Evolutionary conservation across 2,797 vertebrate genomes (phyloP), one percentile per base, ranked within the genome.

Genomic region (Cercopithecus hamlyni): DNA sequence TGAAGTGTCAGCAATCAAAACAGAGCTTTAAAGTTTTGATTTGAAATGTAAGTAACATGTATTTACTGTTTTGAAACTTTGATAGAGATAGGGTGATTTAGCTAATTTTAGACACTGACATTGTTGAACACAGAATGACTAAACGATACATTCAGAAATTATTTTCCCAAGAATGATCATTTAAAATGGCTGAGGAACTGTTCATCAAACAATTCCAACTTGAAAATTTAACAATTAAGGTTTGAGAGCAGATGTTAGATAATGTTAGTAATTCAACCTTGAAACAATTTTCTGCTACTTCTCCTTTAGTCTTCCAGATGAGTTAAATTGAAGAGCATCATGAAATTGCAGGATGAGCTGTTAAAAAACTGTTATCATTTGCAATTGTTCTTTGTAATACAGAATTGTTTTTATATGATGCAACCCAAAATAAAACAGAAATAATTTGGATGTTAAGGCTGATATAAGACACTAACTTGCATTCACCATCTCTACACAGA

Each of bases 161-260:
- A 55, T 50, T 97, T 96, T 90, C 43, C n/a, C 45, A 90, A 95
- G 88, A 86, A 88, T 22, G 58, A 75, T 85, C 67, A 92, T 92
- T 96, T 95, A 52, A 84, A 94, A 84, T 2, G 73, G 79, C 92
- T 6, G 79, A 72, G 19, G 5, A 76, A 88, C 36, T 86, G 88
- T 76, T 96, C 89, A 95, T 91, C 85, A 94, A 48, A 89, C 77
- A 97, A 95, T 94, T 95, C 90, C 72, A 90, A 88, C 93, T 82
- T 82, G 83, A 92, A 95, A 93, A 94, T 95, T 96, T 94, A 91
- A 87, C 95, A 96, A 87, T 97, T 96, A 97, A 97, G 61, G 33
- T 55, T 77, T 94, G 83, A 95, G 92, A 96, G 64, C 86, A 93
- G 90, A 92, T 93, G 93, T 90, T 88, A 90, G 93, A 79, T 94